These are phyloP conservation scores for Elysia crispata DNA, from an alignment of 2,888 invertebrate genomes.

Conservation along the genomic window DNA sequence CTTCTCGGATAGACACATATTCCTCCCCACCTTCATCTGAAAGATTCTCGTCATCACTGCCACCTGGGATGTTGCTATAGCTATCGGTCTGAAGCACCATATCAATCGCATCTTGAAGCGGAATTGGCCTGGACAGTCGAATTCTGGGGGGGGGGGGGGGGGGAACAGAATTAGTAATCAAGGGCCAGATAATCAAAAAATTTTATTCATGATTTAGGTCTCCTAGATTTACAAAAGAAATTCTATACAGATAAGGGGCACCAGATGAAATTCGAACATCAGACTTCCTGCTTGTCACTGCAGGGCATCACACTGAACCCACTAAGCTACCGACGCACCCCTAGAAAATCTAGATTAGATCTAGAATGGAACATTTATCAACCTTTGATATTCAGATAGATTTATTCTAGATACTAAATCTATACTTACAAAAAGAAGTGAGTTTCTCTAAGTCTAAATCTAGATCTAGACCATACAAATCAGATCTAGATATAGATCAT, in stretches of 20 bases:
- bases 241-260: no score
- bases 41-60: slow-evolving; percentile 20
- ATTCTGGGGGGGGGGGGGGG: not conserved
- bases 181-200: not conserved
- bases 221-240: not conserved
- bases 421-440: no score
- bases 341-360: no score
- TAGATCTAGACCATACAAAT: not conserved
- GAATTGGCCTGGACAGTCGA: not conserved
- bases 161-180: not conserved
- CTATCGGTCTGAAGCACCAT: not conserved
- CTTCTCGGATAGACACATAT: not conserved
- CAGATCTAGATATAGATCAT: no score
- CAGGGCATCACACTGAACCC: no score
- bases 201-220: not conserved
- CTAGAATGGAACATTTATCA: no score
- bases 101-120: not conserved
- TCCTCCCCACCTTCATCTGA: slow-evolving; percentile 14
- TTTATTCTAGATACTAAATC: no score
- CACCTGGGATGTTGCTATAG: not conserved
- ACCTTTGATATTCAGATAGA: no score
- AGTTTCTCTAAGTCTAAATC: no score
- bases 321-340: no score
- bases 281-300: no score
- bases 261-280: no score